Percentiles rank a stretch among this genome's conserved stretches.
Conservation (phyloP, 2,888 invertebrate genomes). For the Clivina fossor region DNA sequence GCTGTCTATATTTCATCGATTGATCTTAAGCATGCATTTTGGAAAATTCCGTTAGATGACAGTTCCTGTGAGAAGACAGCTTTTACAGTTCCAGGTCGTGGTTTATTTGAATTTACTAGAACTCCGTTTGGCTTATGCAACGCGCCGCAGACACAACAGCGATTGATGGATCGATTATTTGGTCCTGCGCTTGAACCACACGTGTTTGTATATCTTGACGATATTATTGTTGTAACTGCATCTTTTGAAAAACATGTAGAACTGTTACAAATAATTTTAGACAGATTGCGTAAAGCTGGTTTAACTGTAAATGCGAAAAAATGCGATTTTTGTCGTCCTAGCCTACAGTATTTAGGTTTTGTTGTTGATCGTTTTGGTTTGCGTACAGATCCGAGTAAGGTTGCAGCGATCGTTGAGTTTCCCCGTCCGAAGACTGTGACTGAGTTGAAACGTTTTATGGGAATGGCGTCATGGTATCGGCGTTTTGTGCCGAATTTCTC, state of each 20-base stretch:
- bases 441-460: background rate
- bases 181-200: conserved; percentile 39
- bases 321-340: conserved; percentile 37
- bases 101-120: conserved; percentile 31
- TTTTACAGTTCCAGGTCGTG: conserved; percentile 40
- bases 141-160: conserved; percentile 39
- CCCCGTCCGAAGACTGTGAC: background rate
- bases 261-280: conserved; percentile 34
- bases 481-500: conserved; percentile 4
- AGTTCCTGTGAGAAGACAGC: conserved; percentile 40
- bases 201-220: conserved; percentile 41
- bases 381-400: background rate
- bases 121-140: conserved; percentile 42
- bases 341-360: conserved; percentile 45
- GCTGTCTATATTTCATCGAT: background rate
- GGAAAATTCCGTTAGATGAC: conserved; percentile 38
- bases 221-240: conserved; percentile 43
- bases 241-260: conserved; percentile 39
- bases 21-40: conserved; percentile 38
- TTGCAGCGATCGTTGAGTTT: background rate
- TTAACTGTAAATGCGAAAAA: conserved; percentile 43
- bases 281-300: conserved; percentile 37
- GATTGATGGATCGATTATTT: conserved; percentile 40
- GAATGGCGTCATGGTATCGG: background rate
- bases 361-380: conserved; percentile 42